Evolutionary conservation across 2,888 invertebrate species (phyloP).

Genomic region (Luffia ferchaultella): DNA sequence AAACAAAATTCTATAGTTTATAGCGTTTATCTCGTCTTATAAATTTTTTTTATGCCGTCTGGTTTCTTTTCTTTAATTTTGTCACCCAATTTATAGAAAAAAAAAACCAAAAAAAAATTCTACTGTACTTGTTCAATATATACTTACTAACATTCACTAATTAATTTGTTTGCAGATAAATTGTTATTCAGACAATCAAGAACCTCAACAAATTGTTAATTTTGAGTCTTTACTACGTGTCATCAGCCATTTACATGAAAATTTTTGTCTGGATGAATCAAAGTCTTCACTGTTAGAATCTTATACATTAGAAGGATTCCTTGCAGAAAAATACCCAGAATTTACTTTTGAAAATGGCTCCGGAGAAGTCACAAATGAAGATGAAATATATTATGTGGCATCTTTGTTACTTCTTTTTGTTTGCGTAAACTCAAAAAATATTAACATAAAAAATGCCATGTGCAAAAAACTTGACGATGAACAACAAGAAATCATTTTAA

Average conservation of each 20-base stretch:
- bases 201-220: conserved; percentile 27
- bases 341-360: conserved; percentile 48
- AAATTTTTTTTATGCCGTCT: too few relatives aligned
- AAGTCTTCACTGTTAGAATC: conserved; percentile 46
- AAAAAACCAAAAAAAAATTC: too few relatives aligned
- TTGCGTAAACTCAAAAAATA: conserved; percentile 59
- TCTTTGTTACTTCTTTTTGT: conserved; percentile 60
- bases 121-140: background rate
- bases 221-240: conserved; percentile 36
- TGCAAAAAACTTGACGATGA: conserved; percentile 53
- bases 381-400: conserved; percentile 46
- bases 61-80: conserved; percentile 1
- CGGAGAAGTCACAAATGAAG: conserved; percentile 27
- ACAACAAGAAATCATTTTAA: conserved; percentile 61
- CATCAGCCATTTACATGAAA: conserved; percentile 44
- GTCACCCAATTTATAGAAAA: background rate
- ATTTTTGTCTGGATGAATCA: conserved; percentile 44
- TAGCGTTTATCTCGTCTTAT: too few relatives aligned
- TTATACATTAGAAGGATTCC: conserved; percentile 41
- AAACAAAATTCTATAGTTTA: too few relatives aligned
- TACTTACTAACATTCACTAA: background rate
- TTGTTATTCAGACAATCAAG: conserved; percentile 42
- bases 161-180: conserved; percentile 41
- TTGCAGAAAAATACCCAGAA: conserved; percentile 55
- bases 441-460: conserved; percentile 62